Percentiles rank a stretch among this genome's conserved stretches.
Conservation (phyloP, 2,888 invertebrate species). For the Melieria omissa region DNA sequence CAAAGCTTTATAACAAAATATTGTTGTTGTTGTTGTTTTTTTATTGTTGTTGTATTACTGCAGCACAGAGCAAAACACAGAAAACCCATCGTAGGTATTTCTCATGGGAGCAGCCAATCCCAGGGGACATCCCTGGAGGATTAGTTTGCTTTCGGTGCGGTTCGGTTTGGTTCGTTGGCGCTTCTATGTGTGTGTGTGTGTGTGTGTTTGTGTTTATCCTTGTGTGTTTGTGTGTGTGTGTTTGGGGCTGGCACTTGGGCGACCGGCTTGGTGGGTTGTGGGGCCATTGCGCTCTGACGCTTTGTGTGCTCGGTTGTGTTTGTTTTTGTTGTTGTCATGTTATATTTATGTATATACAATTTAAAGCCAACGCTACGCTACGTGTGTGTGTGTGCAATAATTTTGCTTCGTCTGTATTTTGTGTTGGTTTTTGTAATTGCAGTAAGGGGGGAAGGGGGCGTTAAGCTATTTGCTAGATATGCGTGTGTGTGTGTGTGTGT, state of each 20-base stretch:
- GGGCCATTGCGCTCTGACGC: too few species aligned
- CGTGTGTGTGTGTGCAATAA: slow-evolving; percentile 14
- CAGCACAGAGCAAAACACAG: slow-evolving; percentile 58
- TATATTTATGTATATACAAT: slow-evolving; percentile 21
- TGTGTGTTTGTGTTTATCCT: not conserved
- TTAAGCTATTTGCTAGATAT: not conserved
- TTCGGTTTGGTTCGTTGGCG: slow-evolving; percentile 37
- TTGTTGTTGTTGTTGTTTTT: slow-evolving; percentile 22
- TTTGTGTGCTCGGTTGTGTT: slow-evolving; percentile 11
- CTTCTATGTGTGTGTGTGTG: slow-evolving; percentile 4
- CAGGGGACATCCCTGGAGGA: slow-evolving; percentile 59
- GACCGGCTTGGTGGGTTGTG: too few species aligned
- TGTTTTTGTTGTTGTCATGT: slow-evolving; percentile 33
- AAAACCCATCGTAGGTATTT: slow-evolving; percentile 67
- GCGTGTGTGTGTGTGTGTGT: not conserved
- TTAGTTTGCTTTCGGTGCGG: slow-evolving; percentile 51
- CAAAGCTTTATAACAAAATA: too few species aligned
- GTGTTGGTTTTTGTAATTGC: not conserved
- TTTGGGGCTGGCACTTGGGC: not conserved
- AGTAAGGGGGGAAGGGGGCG: not conserved
- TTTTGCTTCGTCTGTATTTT: not conserved
- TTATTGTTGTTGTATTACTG: slow-evolving; percentile 21
- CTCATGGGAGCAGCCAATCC: slow-evolving; percentile 66
- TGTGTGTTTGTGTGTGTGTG: not conserved
- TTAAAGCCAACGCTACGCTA: slow-evolving; percentile 17